A percentile compares a stretch with the other conserved stretches of the same genome.
Evolutionary conservation across 2,888 invertebrate species (phyloP).

Genomic region (Caenorhabditis sp.): DNA sequence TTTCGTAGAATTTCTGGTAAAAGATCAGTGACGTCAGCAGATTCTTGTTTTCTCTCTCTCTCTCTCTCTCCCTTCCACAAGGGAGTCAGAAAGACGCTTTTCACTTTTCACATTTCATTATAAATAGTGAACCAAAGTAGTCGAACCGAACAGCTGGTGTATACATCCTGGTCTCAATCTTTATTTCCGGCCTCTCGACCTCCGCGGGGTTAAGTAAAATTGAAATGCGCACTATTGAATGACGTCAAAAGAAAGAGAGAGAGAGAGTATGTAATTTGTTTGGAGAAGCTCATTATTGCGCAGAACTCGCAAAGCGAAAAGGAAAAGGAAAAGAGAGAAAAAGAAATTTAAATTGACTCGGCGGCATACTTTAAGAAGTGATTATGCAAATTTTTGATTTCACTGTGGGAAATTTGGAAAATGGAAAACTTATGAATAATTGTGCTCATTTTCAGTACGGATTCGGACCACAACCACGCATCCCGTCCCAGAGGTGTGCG

Average conservation of each 20-base stretch:
- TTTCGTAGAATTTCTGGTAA: slow-evolving; percentile 4
- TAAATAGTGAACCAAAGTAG: neutral
- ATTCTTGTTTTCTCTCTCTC: neutral
- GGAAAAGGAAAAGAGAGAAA: no score
- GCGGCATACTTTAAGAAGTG: no score
- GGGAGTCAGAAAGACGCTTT: no score
- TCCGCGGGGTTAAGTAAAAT: neutral
- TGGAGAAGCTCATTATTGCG: slow-evolving; percentile 19
- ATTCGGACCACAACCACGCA: slow-evolving; percentile 71
- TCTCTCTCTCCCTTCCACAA: neutral
- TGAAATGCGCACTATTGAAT: slow-evolving; percentile 17
- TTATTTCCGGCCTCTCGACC: neutral
- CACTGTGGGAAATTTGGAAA: no score
- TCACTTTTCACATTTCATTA: no score
- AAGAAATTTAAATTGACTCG: no score
- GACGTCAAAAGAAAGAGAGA: slow-evolving; percentile 24
- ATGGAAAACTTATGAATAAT: no score
- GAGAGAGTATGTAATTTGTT: slow-evolving; percentile 28
- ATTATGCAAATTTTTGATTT: no score
- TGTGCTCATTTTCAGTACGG: slow-evolving; percentile 70
- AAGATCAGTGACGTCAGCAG: slow-evolving; percentile 39
- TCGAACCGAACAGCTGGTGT: slow-evolving; percentile 6
- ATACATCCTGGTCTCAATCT: neutral
- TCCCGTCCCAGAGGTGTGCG: slow-evolving; percentile 63
- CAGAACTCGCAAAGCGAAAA: no score